These are phyloP conservation scores for Heliopora coerulea DNA, from an alignment of 92 coral and sea anemone genomes.

Conservation along the genomic window DNA sequence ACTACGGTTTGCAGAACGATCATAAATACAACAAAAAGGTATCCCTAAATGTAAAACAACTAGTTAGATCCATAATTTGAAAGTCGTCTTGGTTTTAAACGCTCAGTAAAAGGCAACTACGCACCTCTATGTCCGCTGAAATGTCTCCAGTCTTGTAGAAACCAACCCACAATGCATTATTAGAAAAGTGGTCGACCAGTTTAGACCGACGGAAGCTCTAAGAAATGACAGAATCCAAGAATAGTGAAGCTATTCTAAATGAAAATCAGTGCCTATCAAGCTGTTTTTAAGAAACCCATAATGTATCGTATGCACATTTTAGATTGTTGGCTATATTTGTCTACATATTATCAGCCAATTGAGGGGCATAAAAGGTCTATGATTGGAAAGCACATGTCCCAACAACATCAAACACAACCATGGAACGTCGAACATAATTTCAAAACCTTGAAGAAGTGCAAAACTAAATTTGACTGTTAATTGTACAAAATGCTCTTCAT, in stretches of 20 bases:
- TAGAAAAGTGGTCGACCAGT: conserved; percentile 73
- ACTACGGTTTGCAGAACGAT: conserved; percentile 88
- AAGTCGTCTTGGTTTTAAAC: background rate
- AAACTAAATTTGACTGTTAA: too few species aligned
- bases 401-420: too few species aligned
- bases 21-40: conserved; percentile 83
- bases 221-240: background rate
- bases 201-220: conserved; percentile 71
- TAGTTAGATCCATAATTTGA: background rate
- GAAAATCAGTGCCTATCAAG: too few species aligned
- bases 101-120: background rate
- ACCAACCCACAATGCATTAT: conserved; percentile 98
- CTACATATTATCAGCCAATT: too few species aligned
- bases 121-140: conserved; percentile 90
- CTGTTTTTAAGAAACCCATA: too few species aligned
- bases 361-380: too few species aligned
- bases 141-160: conserved; percentile 89
- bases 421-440: too few species aligned
- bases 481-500: too few species aligned
- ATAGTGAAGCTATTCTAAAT: background rate
- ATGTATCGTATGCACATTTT: too few species aligned
- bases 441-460: too few species aligned
- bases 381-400: too few species aligned
- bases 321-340: too few species aligned
- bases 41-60: conserved; percentile 63